These are phyloP conservation scores for Pomatostomus ruficeps DNA, from an alignment of 2,113 vertebrate genomes.

Conservation along the genomic window DNA sequence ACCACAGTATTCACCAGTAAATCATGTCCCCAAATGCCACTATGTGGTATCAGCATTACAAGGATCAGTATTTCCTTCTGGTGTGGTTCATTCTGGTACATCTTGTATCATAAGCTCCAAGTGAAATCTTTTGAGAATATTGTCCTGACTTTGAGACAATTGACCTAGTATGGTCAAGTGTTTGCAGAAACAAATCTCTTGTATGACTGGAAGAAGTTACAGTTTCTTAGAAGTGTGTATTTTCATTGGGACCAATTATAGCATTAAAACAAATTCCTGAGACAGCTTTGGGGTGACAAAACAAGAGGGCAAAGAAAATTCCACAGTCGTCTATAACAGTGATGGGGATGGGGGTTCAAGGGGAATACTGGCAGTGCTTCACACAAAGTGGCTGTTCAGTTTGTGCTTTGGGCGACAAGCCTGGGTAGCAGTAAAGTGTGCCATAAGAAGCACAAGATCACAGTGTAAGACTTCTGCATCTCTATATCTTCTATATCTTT, in stretches of 20 bases:
- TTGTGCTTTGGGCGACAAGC: not conserved
- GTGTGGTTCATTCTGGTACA: not conserved
- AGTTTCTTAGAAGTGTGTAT: not conserved
- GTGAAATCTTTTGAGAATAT: not conserved
- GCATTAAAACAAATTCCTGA: not conserved
- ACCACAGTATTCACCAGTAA: not conserved
- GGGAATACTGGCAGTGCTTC: not conserved
- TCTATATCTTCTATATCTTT: not conserved
- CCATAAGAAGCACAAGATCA: not conserved
- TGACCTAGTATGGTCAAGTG: not conserved
- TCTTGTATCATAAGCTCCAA: not conserved
- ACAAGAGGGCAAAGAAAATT: not conserved
- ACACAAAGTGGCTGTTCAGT: not conserved
- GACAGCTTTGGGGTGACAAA: not conserved
- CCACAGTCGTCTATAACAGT: rapidly evolving
- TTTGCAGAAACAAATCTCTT: not conserved
- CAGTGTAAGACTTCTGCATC: not conserved
- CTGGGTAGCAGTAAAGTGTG: not conserved
- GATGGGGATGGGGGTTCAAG: rapidly evolving
- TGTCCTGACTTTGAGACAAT: not conserved
- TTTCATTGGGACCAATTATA: not conserved
- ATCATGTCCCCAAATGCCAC: not conserved
- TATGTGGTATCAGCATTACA: not conserved
- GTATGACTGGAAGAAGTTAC: not conserved
- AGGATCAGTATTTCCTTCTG: not conserved